Evolutionary conservation across 2,113 vertebrate species (phyloP).

Genomic region (Tetrao urogallus): DNA sequence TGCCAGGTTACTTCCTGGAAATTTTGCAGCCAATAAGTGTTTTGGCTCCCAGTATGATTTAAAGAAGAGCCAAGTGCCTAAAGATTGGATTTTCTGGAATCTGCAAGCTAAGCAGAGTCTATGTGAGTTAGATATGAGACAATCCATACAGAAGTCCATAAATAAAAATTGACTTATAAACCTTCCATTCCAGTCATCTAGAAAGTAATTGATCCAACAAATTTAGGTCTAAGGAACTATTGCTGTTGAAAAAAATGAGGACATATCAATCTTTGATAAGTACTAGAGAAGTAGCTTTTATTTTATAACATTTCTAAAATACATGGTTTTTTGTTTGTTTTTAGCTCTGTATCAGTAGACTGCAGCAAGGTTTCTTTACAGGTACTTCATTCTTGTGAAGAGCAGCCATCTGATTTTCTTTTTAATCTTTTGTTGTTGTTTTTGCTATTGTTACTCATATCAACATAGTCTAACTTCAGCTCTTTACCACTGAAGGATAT

Average conservation of each 20-base stretch:
- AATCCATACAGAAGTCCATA: constrained; percentile 33
- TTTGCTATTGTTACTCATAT: not conserved
- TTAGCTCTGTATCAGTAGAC: not conserved
- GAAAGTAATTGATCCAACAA: constrained; percentile 49
- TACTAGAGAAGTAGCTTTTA: not conserved
- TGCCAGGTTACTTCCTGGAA: constrained; percentile 47
- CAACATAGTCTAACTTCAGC: not conserved
- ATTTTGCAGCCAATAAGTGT: constrained; percentile 1
- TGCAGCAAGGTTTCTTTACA: not conserved
- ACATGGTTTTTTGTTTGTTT: not conserved
- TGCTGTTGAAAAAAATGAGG: not conserved
- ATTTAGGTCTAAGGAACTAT: constrained; percentile 13
- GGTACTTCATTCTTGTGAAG: no score
- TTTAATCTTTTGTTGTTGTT: not conserved
- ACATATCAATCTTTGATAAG: constrained; percentile 14
- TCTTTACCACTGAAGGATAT: not conserved
- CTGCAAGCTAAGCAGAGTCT: constrained; percentile 39
- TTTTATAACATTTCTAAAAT: not conserved
- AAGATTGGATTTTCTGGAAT: constrained; percentile 58
- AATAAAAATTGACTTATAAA: constrained; percentile 47
- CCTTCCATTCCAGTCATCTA: constrained; percentile 29
- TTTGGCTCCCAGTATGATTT: not conserved
- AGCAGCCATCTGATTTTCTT: not conserved
- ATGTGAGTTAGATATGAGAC: constrained; percentile 28
- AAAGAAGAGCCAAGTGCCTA: constrained; percentile 29